phyloP scores from a whole-genome alignment of 2,113 vertebrate genomes.

The Ornithorhynchus anatinus region DNA sequence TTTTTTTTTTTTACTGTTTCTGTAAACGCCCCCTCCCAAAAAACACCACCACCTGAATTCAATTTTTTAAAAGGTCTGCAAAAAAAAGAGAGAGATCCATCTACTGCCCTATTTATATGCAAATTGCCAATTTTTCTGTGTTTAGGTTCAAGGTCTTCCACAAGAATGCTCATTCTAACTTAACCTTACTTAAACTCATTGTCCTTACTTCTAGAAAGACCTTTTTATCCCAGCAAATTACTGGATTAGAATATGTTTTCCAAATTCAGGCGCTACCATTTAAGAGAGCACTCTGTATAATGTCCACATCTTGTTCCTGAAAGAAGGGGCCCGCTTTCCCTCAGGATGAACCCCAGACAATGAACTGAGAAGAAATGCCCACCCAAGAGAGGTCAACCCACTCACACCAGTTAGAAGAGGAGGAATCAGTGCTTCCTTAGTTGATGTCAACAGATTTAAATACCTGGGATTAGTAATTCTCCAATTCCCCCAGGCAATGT shows the following conservation, averaged over 20 bases:
- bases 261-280: not conserved
- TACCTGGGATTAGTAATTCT: too few species aligned
- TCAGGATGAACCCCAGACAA: too few species aligned
- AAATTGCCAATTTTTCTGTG: slow-evolving; percentile 47
- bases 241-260: not conserved
- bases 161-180: slow-evolving; percentile 38
- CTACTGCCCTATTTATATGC: slow-evolving; percentile 57
- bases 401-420: too few species aligned
- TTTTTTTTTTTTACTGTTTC: too few species aligned
- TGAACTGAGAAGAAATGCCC: too few species aligned
- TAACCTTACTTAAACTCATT: slow-evolving; percentile 18
- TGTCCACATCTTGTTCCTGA: not conserved
- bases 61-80: too few species aligned
- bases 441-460: too few species aligned
- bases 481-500: too few species aligned
- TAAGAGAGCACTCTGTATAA: not conserved
- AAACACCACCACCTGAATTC: too few species aligned
- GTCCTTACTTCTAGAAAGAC: not conserved
- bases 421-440: too few species aligned
- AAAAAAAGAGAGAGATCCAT: slow-evolving; percentile 3
- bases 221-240: not conserved
- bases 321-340: not conserved
- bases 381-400: too few species aligned
- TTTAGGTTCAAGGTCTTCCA: slow-evolving; percentile 18
- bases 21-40: too few species aligned